Percentiles rank a stretch among this genome's conserved stretches.
phyloP scores from a whole-genome alignment of 2,797 vertebrate species.

The Eutrigla gurnardus region DNA sequence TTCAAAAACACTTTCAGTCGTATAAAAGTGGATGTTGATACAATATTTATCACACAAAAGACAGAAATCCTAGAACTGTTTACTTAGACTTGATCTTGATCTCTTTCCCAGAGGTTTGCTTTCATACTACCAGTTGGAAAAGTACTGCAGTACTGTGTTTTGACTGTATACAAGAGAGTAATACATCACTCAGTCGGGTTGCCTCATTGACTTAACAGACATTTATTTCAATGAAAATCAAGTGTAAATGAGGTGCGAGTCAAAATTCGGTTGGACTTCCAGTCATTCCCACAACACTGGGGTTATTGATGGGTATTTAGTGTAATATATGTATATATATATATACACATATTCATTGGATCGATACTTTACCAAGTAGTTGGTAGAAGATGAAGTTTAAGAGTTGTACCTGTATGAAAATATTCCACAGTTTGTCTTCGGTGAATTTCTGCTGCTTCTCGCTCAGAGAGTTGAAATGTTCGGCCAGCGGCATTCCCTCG shows the following conservation, averaged over 20 bases:
- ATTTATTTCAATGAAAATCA: not conserved
- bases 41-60: not conserved
- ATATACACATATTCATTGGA: not conserved
- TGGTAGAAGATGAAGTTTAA: no score
- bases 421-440: slow-evolving; percentile 91
- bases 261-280: not conserved
- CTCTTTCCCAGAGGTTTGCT: not conserved
- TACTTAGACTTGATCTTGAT: not conserved
- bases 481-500: slow-evolving; percentile 88
- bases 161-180: not conserved
- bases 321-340: not conserved
- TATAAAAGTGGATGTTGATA: not conserved
- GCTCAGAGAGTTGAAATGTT: slow-evolving; percentile 90
- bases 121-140: not conserved
- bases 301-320: not conserved
- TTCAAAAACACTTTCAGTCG: not conserved
- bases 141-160: not conserved
- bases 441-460: slow-evolving; percentile 89
- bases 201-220: no score
- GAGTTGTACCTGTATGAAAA: slow-evolving; percentile 90
- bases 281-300: not conserved
- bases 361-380: not conserved
- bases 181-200: no score
- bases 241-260: not conserved
- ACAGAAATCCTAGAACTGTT: not conserved